Base-by-base conservation (phyloP, 2,797 vertebrate genomes). In the Sitta carolinensis region DNA sequence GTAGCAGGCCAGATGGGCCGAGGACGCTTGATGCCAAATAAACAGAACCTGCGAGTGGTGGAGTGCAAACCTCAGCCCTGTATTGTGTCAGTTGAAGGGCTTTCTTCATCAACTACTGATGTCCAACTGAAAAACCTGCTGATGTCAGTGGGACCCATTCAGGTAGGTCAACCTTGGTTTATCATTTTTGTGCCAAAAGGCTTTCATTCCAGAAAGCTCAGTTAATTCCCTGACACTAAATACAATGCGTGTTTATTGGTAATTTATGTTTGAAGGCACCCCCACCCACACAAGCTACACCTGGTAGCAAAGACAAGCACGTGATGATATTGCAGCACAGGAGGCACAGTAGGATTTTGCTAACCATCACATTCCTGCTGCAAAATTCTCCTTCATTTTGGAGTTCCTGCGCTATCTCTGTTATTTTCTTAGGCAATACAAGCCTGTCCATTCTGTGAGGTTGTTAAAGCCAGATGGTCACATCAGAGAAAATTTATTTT, bases 61-160 rank as follows among this genome's bases (percentile, higher is more conserved):
- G 98, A 99, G 95, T 98, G 98, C 97, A 98, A 98, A 96, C 98
- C 97, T 68, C 98, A 98, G 94, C 97, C 98, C 83, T 98, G 98
- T 14, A 98, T 98, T 2, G 99, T 99, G 96, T 99, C 98, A 88
- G 99, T 99, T 77, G 99, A 99, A 95, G 99, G 99, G 84, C 98
- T 99, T 89, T 99, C 99, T 58, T 98, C 99, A 17, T 99, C 99
- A 95, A 99, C 99, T 77, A 99, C 99, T 5, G 99, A 99, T 43
- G 93, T 97, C 86, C 99, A 99, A 93, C 98, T 99, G 96, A 98
- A 98, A 97, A 99, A 98, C 97, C 98, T 99, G 88, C 98, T 99
- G 94, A 98, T 98, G 97, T 99, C 99, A 43, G 99, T 99, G 77
- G 99, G 99, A 63, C 99, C 99, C 96, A 99, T 99, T 81, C 98